Conservation (phyloP, 2,888 invertebrate genomes). For the Byasa hedistus region DNA sequence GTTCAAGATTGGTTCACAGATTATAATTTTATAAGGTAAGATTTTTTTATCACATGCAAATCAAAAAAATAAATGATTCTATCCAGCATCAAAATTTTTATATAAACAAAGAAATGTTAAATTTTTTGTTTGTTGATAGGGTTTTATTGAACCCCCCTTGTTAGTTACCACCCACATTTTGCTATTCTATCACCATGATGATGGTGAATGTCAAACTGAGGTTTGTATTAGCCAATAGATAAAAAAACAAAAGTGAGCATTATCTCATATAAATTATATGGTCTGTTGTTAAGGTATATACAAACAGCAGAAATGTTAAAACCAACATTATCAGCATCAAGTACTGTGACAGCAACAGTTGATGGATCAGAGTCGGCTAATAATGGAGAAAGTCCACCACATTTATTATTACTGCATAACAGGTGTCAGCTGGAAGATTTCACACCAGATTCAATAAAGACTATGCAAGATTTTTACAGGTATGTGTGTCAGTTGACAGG, state of each 20-base stretch:
- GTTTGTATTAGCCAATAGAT: neutral
- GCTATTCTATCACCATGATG: too few species aligned
- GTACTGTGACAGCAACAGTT: slow-evolving; percentile 40
- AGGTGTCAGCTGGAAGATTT: slow-evolving; percentile 88
- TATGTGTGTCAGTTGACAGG: slow-evolving; percentile 35
- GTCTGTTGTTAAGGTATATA: slow-evolving; percentile 79
- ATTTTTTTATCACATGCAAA: neutral
- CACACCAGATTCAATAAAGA: slow-evolving; percentile 78
- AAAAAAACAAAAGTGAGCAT: neutral
- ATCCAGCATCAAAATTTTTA: neutral
- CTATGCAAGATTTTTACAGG: slow-evolving; percentile 81
- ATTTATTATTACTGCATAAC: slow-evolving; percentile 91
- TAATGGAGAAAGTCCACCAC: slow-evolving; percentile 89
- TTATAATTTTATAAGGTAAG: slow-evolving; percentile 86
- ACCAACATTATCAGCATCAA: slow-evolving; percentile 84
- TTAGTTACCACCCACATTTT: too few species aligned
- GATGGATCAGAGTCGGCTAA: slow-evolving; percentile 57
- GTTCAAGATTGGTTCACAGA: slow-evolving; percentile 95
- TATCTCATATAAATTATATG: neutral
- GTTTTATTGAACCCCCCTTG: too few species aligned
- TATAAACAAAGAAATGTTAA: too few species aligned
- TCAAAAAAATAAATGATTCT: neutral
- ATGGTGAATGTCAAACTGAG: too few species aligned
- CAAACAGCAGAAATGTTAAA: slow-evolving; percentile 93
- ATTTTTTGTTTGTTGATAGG: too few species aligned